These are phyloP conservation scores for Mobula birostris DNA, from an alignment of 2,113 vertebrate species.

Conservation along the genomic window DNA sequence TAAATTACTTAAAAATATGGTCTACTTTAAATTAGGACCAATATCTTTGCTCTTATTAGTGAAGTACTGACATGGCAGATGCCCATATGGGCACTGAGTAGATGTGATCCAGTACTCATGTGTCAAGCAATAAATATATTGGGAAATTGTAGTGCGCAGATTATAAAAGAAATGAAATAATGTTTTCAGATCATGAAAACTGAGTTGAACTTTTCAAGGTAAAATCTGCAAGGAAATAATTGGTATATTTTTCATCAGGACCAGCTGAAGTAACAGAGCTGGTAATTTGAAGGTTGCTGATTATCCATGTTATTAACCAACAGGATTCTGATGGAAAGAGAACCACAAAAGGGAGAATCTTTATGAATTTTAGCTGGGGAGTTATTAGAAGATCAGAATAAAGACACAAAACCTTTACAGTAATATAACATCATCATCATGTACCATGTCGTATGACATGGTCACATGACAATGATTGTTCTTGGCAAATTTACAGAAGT, in stretches of 20 bases:
- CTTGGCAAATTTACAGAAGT: too few species aligned
- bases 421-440: too few species aligned
- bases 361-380: background rate
- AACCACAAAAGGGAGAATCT: background rate
- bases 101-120: background rate
- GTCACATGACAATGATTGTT: too few species aligned
- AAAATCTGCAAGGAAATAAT: background rate
- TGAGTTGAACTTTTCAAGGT: background rate
- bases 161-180: background rate
- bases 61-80: background rate
- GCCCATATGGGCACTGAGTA: background rate
- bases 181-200: background rate
- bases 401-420: background rate
- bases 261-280: background rate
- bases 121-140: background rate
- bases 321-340: background rate
- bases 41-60: background rate
- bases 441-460: too few species aligned
- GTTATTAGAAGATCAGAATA: background rate
- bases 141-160: background rate
- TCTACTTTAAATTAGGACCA: background rate
- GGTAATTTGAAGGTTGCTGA: slow-evolving; percentile 1
- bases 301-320: background rate
- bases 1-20: background rate
- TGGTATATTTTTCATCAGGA: background rate